A percentile compares a stretch with the other conserved stretches of the same genome.
Conservation (phyloP, 2,797 vertebrate species). For the Falco cherrug region DNA sequence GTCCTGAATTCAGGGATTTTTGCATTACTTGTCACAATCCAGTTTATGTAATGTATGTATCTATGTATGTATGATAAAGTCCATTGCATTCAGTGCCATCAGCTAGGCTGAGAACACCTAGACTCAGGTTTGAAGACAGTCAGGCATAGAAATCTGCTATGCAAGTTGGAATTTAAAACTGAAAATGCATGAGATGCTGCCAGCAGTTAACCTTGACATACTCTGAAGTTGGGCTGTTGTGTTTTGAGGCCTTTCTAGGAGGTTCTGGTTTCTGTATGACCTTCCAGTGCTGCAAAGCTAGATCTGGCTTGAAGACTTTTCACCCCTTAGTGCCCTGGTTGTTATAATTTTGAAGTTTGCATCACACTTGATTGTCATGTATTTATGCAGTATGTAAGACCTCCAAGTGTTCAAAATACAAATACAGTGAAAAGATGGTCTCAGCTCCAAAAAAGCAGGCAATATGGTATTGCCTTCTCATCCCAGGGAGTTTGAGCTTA, state of each 20-base stretch:
- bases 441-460: background rate
- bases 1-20: conserved; percentile 14
- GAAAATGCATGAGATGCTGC: background rate
- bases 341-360: background rate
- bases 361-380: background rate
- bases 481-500: background rate
- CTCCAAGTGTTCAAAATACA: background rate
- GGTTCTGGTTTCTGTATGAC: background rate
- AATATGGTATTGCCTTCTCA: background rate
- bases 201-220: background rate
- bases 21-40: conserved; percentile 8
- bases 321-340: background rate
- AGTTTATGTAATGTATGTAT: background rate
- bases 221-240: background rate
- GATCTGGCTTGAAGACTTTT: background rate
- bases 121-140: background rate
- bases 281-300: background rate
- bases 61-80: background rate
- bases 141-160: background rate
- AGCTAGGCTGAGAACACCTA: background rate
- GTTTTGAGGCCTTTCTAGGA: background rate
- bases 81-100: background rate
- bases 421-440: background rate
- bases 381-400: background rate
- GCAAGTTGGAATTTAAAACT: background rate